Evolutionary conservation across 2,888 invertebrate genomes (phyloP).

Genomic region (Heliconius hortense): DNA sequence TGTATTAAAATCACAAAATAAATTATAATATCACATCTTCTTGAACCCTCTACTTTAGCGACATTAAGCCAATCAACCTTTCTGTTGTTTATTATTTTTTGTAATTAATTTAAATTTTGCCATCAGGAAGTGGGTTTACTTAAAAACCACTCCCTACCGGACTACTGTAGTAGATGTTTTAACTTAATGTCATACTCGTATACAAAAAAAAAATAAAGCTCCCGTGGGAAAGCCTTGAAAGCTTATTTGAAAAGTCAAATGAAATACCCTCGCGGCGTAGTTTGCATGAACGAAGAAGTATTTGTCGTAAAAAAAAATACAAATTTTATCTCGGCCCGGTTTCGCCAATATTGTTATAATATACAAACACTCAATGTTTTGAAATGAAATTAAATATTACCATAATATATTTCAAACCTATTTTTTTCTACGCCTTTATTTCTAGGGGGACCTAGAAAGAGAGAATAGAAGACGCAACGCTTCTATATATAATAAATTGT

Average conservation of each 20-base stretch:
- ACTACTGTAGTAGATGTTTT: neutral
- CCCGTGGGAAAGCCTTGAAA: neutral
- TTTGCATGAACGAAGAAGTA: neutral
- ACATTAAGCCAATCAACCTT: too few species aligned
- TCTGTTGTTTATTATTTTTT: neutral
- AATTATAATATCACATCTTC: too few species aligned
- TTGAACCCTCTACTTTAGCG: too few species aligned
- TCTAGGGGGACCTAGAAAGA: too few species aligned
- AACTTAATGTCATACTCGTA: conserved; percentile 8
- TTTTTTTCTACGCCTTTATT: too few species aligned
- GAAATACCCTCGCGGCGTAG: conserved; percentile 8
- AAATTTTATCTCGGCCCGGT: neutral
- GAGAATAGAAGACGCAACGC: too few species aligned
- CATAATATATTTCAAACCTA: too few species aligned
- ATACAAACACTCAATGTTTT: neutral
- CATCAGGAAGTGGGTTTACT: neutral
- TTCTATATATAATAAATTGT: too few species aligned
- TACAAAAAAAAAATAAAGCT: neutral
- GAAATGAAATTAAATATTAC: too few species aligned
- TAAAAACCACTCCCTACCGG: neutral
- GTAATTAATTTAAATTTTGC: neutral
- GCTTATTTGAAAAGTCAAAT: conserved; percentile 16
- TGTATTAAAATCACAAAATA: too few species aligned
- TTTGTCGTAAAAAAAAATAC: neutral
- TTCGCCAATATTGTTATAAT: neutral